Conservation (phyloP, 1,140 invertebrate genomes). For the Solen grandis region DNA sequence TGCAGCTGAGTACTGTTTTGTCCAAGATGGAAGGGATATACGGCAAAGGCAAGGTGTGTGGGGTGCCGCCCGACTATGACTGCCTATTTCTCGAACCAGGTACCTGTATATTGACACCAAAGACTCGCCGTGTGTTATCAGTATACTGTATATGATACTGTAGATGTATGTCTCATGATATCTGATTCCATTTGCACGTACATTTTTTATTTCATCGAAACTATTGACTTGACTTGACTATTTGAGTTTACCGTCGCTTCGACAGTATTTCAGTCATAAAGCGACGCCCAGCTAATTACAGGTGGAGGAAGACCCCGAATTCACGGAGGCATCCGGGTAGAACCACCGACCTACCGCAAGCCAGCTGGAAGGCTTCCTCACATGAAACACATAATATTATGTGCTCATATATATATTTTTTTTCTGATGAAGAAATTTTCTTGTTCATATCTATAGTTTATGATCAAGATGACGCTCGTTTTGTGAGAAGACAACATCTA, state of each 20-base stretch:
- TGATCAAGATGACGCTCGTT: no score
- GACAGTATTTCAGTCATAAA: no score
- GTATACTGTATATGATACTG: not conserved
- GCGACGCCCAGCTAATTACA: no score
- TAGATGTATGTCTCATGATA: not conserved
- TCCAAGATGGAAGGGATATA: slow-evolving; percentile 69
- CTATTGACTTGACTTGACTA: no score
- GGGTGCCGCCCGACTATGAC: slow-evolving; percentile 50
- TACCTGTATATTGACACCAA: slow-evolving; percentile 4
- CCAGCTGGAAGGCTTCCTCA: no score
- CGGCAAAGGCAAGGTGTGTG: slow-evolving; percentile 75
- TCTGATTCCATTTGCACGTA: no score
- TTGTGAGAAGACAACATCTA: no score
- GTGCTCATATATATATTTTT: not conserved
- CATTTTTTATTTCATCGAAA: not conserved
- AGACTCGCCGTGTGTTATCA: not conserved
- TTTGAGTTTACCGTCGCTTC: no score
- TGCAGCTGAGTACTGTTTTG: slow-evolving; percentile 64
- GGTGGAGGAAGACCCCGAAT: no score
- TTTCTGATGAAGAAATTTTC: not conserved
- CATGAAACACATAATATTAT: no score
- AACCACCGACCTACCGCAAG: no score
- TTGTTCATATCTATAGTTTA: not conserved
- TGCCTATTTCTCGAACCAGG: slow-evolving; percentile 65
- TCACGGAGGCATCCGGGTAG: no score